These are phyloP conservation scores for Eilema caniola DNA, from an alignment of 2,888 invertebrate species.

Conservation along the genomic window DNA sequence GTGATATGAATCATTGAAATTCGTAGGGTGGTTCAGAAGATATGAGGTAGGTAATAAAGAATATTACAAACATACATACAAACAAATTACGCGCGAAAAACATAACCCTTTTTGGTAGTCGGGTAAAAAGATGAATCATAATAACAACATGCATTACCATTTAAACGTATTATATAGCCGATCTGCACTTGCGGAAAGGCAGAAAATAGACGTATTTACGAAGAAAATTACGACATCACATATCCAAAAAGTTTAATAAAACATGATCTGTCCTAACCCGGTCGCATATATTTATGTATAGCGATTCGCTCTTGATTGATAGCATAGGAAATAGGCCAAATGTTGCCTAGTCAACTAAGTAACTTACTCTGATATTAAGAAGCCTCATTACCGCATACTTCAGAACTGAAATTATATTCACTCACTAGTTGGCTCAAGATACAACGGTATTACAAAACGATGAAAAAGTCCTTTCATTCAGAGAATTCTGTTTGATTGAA, in stretches of 20 bases:
- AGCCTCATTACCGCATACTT: slow-evolving; percentile 66
- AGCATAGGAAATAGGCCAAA: slow-evolving; percentile 48
- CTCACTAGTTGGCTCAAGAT: slow-evolving; percentile 77
- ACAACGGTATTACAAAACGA: slow-evolving; percentile 81
- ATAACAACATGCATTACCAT: not conserved
- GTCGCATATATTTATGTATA: slow-evolving; percentile 39
- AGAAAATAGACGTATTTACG: not conserved
- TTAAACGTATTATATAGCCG: not conserved
- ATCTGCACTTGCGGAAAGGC: not conserved
- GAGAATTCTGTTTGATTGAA: slow-evolving; percentile 72
- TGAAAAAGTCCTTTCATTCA: slow-evolving; percentile 81
- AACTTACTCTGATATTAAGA: slow-evolving; percentile 53
- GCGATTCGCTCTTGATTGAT: slow-evolving; percentile 45
- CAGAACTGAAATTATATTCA: slow-evolving; percentile 76
- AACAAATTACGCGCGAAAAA: too few species aligned
- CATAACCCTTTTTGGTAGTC: too few species aligned
- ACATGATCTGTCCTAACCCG: slow-evolving; percentile 35
- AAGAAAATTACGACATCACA: not conserved
- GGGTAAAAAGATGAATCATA: not conserved
- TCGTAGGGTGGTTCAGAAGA: too few species aligned
- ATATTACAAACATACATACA: too few species aligned
- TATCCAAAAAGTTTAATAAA: not conserved
- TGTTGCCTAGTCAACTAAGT: slow-evolving; percentile 39
- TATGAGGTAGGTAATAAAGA: too few species aligned
- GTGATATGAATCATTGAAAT: too few species aligned